Evolutionary conservation across 2,113 vertebrate species (phyloP).

Genomic region (Thunnus thynnus): DNA sequence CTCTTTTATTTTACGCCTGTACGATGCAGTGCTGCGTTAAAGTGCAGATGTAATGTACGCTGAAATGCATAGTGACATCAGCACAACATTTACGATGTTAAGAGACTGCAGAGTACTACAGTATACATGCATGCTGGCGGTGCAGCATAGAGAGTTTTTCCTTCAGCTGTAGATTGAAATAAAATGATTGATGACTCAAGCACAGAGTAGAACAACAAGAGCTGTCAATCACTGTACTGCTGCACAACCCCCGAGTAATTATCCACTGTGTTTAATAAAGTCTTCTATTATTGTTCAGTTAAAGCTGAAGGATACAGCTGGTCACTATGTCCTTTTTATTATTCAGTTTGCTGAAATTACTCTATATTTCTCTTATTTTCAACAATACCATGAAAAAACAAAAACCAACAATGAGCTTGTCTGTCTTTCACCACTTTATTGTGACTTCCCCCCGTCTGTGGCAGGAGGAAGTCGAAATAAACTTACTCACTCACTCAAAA

Average conservation of each 20-base stretch:
- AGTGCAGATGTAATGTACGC: not conserved
- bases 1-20: not conserved
- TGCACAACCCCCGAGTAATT: not conserved
- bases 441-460: too few species aligned
- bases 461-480: too few species aligned
- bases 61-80: not conserved
- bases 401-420: too few species aligned
- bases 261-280: too few species aligned
- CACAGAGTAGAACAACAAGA: not conserved
- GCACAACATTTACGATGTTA: not conserved
- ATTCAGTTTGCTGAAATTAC: too few species aligned
- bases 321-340: too few species aligned
- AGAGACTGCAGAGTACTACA: not conserved
- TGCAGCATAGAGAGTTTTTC: slow-evolving; percentile 21
- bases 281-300: too few species aligned
- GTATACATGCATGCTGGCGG: not conserved
- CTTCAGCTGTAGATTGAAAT: slow-evolving; percentile 13
- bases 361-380: too few species aligned
- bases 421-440: too few species aligned
- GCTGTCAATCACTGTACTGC: slow-evolving; percentile 13
- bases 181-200: not conserved
- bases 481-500: too few species aligned
- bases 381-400: too few species aligned
- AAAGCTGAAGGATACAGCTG: too few species aligned
- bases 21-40: not conserved